A percentile compares a stretch with the other conserved stretches of the same genome.
Conservation (phyloP, 2,797 vertebrate genomes). For the Anabacerthia variegaticeps region DNA sequence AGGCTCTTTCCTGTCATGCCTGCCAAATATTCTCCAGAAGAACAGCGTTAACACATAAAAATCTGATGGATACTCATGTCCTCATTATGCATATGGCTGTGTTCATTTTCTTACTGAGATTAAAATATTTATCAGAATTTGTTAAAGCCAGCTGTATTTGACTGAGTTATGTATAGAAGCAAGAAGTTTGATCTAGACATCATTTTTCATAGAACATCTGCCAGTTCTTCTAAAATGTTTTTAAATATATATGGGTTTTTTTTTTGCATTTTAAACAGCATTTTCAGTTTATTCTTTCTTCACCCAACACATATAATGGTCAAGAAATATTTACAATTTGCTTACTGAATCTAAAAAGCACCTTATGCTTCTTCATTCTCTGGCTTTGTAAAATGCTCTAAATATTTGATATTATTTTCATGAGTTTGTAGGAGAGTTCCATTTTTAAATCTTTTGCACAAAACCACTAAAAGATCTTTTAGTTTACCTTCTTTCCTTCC, state of each 20-base stretch:
- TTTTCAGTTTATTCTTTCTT: background rate
- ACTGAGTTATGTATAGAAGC: background rate
- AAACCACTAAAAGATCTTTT: background rate
- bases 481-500: background rate
- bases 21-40: background rate
- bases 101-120: background rate
- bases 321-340: background rate
- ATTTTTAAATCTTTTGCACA: background rate
- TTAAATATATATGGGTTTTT: background rate
- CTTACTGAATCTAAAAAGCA: background rate
- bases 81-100: background rate
- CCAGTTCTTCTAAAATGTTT: background rate
- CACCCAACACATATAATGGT: background rate
- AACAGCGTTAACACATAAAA: background rate
- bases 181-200: background rate
- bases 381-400: background rate
- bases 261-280: background rate
- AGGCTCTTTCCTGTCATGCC: background rate
- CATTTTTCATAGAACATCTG: background rate
- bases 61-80: background rate
- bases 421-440: background rate
- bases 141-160: slow-evolving; percentile 1
- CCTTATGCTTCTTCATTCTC: background rate
- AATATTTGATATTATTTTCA: background rate
- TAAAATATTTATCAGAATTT: slow-evolving; percentile 37